Percentiles rank a stretch among this genome's conserved stretches.
Evolutionary conservation across 2,888 invertebrate genomes (phyloP).

Genomic region (Drosophila falleni): DNA sequence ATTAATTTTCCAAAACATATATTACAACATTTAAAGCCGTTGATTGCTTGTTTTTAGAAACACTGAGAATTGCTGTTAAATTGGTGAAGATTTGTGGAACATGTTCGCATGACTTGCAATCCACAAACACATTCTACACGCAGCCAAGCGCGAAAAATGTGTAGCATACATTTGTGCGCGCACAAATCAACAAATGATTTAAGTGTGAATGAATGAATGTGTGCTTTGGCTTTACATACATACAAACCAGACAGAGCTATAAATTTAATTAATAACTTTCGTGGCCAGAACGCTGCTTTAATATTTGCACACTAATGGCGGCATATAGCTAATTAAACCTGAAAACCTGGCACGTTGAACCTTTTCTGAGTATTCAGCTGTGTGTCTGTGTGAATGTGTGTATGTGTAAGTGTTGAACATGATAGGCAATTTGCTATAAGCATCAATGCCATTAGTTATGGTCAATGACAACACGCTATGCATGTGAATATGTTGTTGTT

Average conservation of each 20-base stretch:
- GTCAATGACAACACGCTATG: constrained; percentile 21
- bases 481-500: constrained; percentile 17
- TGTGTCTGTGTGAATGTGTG: neutral
- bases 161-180: constrained; percentile 37
- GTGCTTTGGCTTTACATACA: constrained; percentile 7
- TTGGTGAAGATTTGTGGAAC: neutral
- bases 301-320: constrained; percentile 19
- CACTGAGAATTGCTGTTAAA: neutral
- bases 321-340: constrained; percentile 29
- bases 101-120: neutral
- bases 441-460: constrained; percentile 26
- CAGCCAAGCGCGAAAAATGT: neutral
- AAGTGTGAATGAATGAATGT: neutral
- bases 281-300: constrained; percentile 3
- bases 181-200: neutral
- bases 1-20: neutral
- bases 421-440: constrained; percentile 7
- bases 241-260: neutral
- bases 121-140: constrained; percentile 2
- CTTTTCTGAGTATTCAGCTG: neutral
- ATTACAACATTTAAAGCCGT: neutral
- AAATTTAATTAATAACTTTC: constrained; percentile 15
- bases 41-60: neutral
- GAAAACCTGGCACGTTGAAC: neutral
- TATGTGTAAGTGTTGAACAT: neutral